These are phyloP conservation scores for Seladonia tumulorum DNA, from an alignment of 2,888 invertebrate genomes.

Conservation along the genomic window DNA sequence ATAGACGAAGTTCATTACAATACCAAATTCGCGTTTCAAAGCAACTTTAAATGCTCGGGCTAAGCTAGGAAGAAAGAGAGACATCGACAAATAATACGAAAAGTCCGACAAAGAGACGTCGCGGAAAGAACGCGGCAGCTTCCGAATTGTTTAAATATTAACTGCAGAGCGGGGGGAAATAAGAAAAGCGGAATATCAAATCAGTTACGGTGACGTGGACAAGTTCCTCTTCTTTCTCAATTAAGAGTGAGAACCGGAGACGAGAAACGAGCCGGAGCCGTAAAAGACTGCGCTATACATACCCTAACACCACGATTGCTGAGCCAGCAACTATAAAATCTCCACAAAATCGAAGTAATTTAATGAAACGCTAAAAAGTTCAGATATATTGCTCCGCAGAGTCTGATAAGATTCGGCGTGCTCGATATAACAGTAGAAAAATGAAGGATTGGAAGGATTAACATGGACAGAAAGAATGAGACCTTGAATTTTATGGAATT, in stretches of 20 bases:
- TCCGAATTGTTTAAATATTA: neutral
- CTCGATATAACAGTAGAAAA: neutral
- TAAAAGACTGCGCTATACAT: neutral
- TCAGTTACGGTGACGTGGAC: neutral
- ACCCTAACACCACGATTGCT: no score
- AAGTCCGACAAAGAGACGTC: neutral
- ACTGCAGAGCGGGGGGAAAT: neutral
- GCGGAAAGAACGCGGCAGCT: neutral
- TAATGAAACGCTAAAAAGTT: no score
- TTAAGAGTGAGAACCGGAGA: neutral
- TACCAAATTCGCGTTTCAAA: neutral
- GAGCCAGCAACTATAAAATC: no score
- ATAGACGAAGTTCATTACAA: neutral
- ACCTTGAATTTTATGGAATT: no score
- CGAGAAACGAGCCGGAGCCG: neutral
- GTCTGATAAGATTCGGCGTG: no score
- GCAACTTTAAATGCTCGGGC: neutral
- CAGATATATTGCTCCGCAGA: no score
- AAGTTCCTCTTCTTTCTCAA: neutral
- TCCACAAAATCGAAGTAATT: no score
- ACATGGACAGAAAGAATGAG: no score
- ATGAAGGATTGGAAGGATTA: no score
- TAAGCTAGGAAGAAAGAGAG: no score
- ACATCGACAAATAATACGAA: no score
- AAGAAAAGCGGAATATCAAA: neutral